These are phyloP conservation scores for Spea multiplicata DNA, from an alignment of 2,113 vertebrate genomes.

Conservation along the genomic window DNA sequence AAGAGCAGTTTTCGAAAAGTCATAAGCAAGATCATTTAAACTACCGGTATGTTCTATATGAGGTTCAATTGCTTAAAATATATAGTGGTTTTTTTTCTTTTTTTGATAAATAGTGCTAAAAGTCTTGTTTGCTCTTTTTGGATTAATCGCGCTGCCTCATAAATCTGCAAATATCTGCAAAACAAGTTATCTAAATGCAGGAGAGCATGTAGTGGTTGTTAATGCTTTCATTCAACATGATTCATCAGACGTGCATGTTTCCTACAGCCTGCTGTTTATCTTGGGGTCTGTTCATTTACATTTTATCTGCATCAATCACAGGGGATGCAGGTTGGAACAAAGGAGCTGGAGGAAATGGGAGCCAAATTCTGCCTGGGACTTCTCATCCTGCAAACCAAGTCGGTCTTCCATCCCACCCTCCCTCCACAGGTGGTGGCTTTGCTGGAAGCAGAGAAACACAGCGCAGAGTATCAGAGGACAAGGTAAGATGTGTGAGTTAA, in stretches of 20 bases:
- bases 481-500: slow-evolving; percentile 21
- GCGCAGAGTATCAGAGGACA: slow-evolving; percentile 57
- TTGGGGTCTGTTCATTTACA: slow-evolving; percentile 19
- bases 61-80: no score
- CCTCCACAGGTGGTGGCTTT: slow-evolving; percentile 61
- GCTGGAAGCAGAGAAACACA: slow-evolving; percentile 66
- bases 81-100: no score
- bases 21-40: no score
- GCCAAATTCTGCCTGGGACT: slow-evolving; percentile 86
- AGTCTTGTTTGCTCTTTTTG: neutral
- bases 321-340: slow-evolving; percentile 83
- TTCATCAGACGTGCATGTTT: neutral
- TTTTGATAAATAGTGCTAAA: no score
- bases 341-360: slow-evolving; percentile 88
- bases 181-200: slow-evolving; percentile 15
- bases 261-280: neutral
- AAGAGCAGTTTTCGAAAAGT: no score
- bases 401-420: slow-evolving; percentile 65
- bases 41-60: no score
- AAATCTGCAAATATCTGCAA: slow-evolving; percentile 19
- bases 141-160: slow-evolving; percentile 9
- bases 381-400: slow-evolving; percentile 75
- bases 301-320: slow-evolving; percentile 54
- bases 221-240: neutral
- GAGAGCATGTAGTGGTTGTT: neutral